These are phyloP conservation scores for Alentia gelatinosa DNA, from an alignment of 2,888 invertebrate species.

Conservation along the genomic window DNA sequence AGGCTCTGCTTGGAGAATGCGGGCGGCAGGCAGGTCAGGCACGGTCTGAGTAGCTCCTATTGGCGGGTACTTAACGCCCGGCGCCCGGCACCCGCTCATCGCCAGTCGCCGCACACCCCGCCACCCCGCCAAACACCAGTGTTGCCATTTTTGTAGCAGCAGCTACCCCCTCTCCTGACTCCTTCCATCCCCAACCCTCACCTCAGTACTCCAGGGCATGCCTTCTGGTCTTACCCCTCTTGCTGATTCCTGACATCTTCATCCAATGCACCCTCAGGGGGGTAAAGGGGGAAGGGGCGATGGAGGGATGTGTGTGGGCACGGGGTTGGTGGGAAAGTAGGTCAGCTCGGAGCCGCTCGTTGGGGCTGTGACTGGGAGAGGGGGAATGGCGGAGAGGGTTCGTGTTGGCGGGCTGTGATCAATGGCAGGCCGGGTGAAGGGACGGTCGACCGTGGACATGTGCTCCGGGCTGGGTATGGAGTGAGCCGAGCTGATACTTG, in stretches of 20 bases:
- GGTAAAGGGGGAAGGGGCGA: too few relatives aligned
- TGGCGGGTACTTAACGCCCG: not conserved
- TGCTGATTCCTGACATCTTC: not conserved
- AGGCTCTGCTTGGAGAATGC: too few relatives aligned
- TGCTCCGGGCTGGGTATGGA: not conserved
- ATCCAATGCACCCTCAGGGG: not conserved
- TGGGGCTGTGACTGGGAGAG: not conserved
- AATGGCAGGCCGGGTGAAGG: not conserved
- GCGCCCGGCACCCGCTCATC: not conserved
- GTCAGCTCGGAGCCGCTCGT: not conserved
- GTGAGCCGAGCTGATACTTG: not conserved
- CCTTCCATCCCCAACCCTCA: not conserved
- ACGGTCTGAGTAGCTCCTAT: not conserved
- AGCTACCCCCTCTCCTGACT: not conserved
- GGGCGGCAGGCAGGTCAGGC: constrained; percentile 6
- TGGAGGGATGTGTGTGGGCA: too few relatives aligned
- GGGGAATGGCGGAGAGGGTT: not conserved
- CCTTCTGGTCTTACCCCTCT: not conserved
- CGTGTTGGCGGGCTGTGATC: not conserved
- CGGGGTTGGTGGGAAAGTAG: not conserved
- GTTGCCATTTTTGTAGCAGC: not conserved
- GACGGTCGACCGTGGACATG: not conserved
- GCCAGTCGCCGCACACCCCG: not conserved
- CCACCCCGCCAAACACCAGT: not conserved
- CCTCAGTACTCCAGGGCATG: not conserved